Evolutionary conservation across 2,888 invertebrate genomes (phyloP), one percentile per base, ranked within the genome.

Genomic region (Synergus japonicus): DNA sequence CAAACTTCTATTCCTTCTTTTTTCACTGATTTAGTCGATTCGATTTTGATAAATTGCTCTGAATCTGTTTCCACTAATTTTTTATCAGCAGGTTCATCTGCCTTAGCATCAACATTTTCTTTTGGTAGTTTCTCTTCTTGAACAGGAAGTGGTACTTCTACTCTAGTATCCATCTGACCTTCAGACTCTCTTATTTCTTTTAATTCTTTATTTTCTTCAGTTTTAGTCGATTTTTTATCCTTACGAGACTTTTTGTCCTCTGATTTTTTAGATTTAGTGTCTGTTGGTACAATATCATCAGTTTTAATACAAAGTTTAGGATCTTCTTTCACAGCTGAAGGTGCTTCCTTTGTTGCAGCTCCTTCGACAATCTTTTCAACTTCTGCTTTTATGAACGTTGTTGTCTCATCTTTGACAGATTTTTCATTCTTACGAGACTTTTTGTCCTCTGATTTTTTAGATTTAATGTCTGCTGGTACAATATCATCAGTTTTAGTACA

Each of bases 121-220:
- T 78, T 65, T 78, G 49, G 13, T 18, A 78, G 43, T 63, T 66
- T 77, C 15, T 65, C 54, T 15, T 22, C 44, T 22, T 60, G 18
- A n/a, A 7, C 4, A 18, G 37, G 13, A 60, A 10, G 12, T 29
- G 18, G 22, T 46, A 18, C 18, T 18, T 18, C 18, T 9, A 15
- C 44, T 43, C 12, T 41, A 9, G 13, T 10, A n/a, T 66, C 66
- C n/a, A 37, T 66, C 4, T 15, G 10, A 9, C 0, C 37, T 29
- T 29, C 29, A 73, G 73, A n/a, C 10, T 73, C 49, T 73, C 15
- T n/a, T n/a, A 10, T 9, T 41, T n/a, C 46, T 73, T 73, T 44
- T 18, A 49, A 29, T 54, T n/a, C 43, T 41, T 15, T 67, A 2
- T 18, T 44, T 12, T 15, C n/a, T 67, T 67, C 8, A 43, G 8